A percentile compares a stretch with the other conserved stretches of the same genome.
phyloP scores from a whole-genome alignment of 2,113 vertebrate genomes.

The Macrotus californicus region DNA sequence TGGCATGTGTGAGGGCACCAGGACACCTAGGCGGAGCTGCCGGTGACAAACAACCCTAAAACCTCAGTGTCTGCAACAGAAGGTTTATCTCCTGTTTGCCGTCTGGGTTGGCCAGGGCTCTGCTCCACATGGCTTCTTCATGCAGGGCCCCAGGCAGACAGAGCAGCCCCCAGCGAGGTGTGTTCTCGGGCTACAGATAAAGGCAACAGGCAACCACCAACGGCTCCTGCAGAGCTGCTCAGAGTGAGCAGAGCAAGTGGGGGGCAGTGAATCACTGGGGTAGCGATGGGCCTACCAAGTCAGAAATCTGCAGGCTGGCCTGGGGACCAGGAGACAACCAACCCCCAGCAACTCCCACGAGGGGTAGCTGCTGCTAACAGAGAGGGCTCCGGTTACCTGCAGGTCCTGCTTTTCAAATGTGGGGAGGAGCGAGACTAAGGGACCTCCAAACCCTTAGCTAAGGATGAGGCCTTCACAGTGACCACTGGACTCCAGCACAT shows the following conservation, averaged over 20 bases:
- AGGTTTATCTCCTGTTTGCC: not conserved
- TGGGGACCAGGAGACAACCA: no score
- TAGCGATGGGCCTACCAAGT: not conserved
- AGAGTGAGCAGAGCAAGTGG: no score
- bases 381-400: no score
- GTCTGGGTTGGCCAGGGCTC: no score
- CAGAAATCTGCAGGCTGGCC: no score
- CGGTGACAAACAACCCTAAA: not conserved
- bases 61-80: not conserved
- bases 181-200: not conserved
- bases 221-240: not conserved
- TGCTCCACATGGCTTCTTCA: not conserved
- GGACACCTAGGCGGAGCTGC: not conserved
- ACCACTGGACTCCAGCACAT: no score
- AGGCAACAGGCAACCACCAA: not conserved
- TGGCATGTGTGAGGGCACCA: rapidly evolving
- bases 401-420: no score
- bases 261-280: not conserved
- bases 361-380: no score
- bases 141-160: not conserved
- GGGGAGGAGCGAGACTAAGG: no score
- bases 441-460: no score
- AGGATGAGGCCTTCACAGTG: no score
- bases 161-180: not conserved
- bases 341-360: no score